Evolutionary conservation across 2,113 vertebrate genomes (phyloP), one percentile per base, ranked within the genome.

Genomic region (Tetraodon nigroviridis): DNA sequence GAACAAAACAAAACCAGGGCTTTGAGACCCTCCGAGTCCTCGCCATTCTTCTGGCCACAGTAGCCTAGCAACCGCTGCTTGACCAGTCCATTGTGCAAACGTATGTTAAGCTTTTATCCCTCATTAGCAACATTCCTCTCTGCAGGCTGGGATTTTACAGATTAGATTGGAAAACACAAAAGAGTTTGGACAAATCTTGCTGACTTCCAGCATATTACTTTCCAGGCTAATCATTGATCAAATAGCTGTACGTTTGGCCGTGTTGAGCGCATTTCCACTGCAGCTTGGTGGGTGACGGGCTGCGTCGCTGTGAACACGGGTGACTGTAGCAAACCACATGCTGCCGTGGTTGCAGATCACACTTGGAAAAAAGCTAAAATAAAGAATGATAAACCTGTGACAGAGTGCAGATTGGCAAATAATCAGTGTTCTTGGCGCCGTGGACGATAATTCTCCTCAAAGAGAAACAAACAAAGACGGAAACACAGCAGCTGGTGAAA

Each of bases 31-130:
- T 82, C 85, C 64, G 83, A 86, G 76, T 89, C 76, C 76, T 49
- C 2, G 40, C 88, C 89, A 89, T 85, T 92, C 91, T 91, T 88
- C 79, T 82, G 81, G 78, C 37, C 60, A 81, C 79, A 79, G 91
- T 90, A 90, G 86, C 91, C 86, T 91, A 92, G 93, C 88, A 90
- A 93, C 89, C 69, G 42, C 80, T 78, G 80, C 87, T 90, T 82
- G 58, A 91, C 90, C 90, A 88, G 90, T 91, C 86, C 85, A 88
- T 87, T 89, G 88, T 84, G 73, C 83, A 87, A 86, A 90, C 86
- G 81, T 89, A 86, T 78, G 84, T 53, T 89, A 89, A 90, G 90
- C 90, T 85, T 87, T 88, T 79, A 65, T 82, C 84, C 88, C 89
- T 90, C 74, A 81, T 88, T 88, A 88, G 89, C 81, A 79, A 79